Evolutionary conservation across 2,797 vertebrate genomes (phyloP).

Genomic region (Steatocranus sp.): DNA sequence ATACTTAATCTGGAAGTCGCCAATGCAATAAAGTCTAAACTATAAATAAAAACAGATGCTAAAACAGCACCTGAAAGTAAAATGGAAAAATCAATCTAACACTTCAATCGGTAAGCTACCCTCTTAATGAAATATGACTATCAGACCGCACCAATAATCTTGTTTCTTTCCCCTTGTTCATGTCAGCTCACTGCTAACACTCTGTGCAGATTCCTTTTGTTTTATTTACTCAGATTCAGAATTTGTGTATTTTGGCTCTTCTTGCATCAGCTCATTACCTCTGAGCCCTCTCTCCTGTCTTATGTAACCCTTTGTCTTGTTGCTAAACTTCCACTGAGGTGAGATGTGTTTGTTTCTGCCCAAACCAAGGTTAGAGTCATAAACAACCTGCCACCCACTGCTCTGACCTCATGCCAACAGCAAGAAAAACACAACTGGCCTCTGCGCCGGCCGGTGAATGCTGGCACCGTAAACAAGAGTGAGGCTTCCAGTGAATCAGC

Average conservation of each 20-base stretch:
- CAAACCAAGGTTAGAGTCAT: conserved; percentile 15
- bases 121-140: background rate
- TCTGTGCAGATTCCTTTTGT: background rate
- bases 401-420: conserved; percentile 6
- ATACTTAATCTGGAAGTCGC: background rate
- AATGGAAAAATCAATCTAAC: background rate
- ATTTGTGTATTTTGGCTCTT: background rate
- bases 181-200: background rate
- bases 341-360: background rate
- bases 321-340: background rate
- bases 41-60: background rate
- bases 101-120: background rate
- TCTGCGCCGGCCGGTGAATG: background rate
- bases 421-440: conserved; percentile 20
- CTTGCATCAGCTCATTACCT: background rate
- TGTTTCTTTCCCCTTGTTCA: background rate
- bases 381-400: conserved; percentile 19
- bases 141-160: background rate
- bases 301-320: background rate
- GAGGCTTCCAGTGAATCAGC: conserved; percentile 22
- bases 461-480: background rate
- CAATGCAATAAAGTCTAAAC: background rate
- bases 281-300: background rate
- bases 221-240: background rate
- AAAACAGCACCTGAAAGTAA: background rate